Conservation (phyloP, 2,797 vertebrate species). For the Anableps anableps region DNA sequence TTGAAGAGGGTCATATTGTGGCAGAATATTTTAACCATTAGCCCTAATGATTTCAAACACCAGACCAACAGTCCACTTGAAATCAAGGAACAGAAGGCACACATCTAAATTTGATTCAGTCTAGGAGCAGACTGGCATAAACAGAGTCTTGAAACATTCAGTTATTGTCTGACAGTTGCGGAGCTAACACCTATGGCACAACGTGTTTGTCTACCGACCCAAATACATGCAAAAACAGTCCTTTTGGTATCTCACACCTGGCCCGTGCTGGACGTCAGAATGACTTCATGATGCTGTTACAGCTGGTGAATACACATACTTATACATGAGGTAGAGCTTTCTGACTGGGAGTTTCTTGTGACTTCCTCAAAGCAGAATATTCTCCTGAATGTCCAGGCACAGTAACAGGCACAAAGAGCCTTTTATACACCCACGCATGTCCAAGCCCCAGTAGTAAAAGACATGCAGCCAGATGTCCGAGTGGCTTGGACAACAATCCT, state of each 20-base stretch:
- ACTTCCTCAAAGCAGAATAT: constrained; percentile 47
- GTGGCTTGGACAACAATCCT: constrained; percentile 63
- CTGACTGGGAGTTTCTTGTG: constrained; percentile 37
- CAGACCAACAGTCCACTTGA: not conserved
- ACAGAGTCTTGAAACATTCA: not conserved
- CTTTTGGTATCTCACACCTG: constrained; percentile 42
- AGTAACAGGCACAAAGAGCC: constrained; percentile 71
- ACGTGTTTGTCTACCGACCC: not conserved
- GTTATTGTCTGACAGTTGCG: not conserved
- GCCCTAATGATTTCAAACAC: not conserved
- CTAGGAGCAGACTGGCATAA: not conserved
- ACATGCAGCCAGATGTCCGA: constrained; percentile 77
- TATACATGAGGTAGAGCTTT: constrained; percentile 35
- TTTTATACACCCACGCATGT: constrained; percentile 74
- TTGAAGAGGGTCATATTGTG: not conserved
- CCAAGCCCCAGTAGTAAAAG: constrained; percentile 47
- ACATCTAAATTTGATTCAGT: not conserved
- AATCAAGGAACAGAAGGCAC: not conserved
- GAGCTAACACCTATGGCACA: not conserved
- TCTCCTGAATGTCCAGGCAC: constrained; percentile 56
- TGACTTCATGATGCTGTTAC: constrained; percentile 49
- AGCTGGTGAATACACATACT: constrained; percentile 54
- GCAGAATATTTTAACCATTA: not conserved
- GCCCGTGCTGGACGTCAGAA: constrained; percentile 24
- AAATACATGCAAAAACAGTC: not conserved